phyloP scores from a whole-genome alignment of 2,113 vertebrate genomes.

The Promerops cafer region DNA sequence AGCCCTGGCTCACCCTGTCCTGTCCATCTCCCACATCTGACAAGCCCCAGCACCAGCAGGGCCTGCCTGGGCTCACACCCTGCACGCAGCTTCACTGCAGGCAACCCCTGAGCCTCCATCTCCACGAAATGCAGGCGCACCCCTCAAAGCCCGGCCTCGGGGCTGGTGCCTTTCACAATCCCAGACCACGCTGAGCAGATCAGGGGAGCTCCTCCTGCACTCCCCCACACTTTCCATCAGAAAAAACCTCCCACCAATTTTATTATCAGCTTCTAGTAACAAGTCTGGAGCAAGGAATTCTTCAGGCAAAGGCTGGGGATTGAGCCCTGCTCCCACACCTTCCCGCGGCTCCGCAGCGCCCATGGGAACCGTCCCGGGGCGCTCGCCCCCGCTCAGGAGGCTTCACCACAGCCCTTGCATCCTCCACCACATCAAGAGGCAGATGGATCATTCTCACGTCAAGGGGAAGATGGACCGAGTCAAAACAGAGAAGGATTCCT shows the following conservation, averaged over 20 bases:
- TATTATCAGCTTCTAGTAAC: not conserved
- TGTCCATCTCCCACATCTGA: rapidly evolving
- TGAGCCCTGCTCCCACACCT: not conserved
- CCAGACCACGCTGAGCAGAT: not conserved
- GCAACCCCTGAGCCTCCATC: not conserved
- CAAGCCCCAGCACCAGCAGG: not conserved
- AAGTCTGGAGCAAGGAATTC: not conserved
- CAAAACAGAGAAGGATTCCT: not conserved
- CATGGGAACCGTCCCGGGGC: not conserved
- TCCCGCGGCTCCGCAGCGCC: not conserved
- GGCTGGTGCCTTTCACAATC: not conserved
- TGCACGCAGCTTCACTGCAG: rapidly evolving
- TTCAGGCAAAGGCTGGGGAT: not conserved
- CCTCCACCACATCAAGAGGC: not conserved
- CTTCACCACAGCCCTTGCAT: not conserved
- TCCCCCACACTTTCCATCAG: not conserved
- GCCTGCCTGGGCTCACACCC: rapidly evolving
- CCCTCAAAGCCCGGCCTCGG: not conserved
- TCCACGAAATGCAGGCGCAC: rapidly evolving
- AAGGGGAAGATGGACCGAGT: not conserved
- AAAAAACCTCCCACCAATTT: not conserved
- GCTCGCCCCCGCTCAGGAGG: not conserved
- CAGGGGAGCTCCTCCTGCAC: not conserved
- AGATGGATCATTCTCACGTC: not conserved
- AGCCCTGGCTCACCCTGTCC: rapidly evolving